These are phyloP conservation scores for Orcinus orca DNA, from an alignment of 2,113 vertebrate genomes.

Conservation along the genomic window DNA sequence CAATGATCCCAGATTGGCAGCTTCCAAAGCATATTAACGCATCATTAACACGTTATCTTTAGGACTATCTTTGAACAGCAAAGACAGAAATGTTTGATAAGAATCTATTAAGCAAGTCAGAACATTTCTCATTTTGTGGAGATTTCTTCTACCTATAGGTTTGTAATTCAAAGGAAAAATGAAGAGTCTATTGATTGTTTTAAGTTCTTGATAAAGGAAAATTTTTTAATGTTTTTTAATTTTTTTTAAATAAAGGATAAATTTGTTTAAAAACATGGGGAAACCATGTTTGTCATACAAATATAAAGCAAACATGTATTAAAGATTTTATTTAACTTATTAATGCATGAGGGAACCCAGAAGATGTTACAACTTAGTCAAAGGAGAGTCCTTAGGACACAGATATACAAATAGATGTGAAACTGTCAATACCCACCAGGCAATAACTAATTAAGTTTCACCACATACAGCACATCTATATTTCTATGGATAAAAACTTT, in stretches of 20 bases:
- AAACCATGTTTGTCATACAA: neutral
- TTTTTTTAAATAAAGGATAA: neutral
- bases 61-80: neutral
- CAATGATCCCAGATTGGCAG: neutral
- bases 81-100: neutral
- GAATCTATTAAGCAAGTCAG: neutral
- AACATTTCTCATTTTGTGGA: neutral
- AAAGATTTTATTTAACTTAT: neutral
- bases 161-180: neutral
- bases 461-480: neutral
- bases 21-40: neutral
- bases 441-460: neutral
- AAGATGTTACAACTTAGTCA: neutral
- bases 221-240: neutral
- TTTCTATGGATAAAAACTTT: neutral
- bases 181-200: neutral
- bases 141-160: neutral
- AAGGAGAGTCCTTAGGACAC: neutral
- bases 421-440: neutral
- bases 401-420: neutral
- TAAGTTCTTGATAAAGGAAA: neutral
- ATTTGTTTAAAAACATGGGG: neutral
- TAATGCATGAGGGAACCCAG: neutral
- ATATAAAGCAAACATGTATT: neutral
- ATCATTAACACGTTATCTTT: neutral